Percentiles rank a stretch among this genome's conserved stretches.
Evolutionary conservation across 2,888 invertebrate genomes (phyloP).

Genomic region (Drosophila nr. perissopoda): DNA sequence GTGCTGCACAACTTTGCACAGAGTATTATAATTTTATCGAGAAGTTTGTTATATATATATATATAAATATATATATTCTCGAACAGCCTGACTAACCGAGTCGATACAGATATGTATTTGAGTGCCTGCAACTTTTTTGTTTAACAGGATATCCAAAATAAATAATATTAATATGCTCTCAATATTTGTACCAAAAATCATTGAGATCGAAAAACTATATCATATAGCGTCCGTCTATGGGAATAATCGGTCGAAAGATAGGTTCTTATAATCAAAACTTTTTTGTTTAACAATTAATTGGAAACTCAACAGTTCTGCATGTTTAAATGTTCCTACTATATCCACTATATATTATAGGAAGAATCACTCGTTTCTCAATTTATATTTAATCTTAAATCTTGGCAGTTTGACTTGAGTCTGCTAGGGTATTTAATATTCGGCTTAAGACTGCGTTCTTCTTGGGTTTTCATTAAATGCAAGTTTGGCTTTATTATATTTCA

Average conservation of each 20-base stretch:
- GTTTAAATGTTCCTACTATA: neutral
- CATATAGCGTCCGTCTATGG: neutral
- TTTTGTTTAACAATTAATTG: neutral
- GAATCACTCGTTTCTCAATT: neutral
- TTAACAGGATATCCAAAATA: neutral
- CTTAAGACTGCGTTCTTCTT: too few species aligned
- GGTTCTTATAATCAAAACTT: accelerated
- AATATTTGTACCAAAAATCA: neutral
- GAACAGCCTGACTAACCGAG: neutral
- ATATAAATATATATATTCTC: neutral
- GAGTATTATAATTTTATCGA: neutral
- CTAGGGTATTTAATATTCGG: conserved; percentile 29
- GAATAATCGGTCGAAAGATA: neutral
- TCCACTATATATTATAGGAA: neutral
- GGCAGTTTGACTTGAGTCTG: neutral
- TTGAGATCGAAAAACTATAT: neutral
- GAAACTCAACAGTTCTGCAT: neutral
- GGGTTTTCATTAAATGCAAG: conserved; percentile 55
- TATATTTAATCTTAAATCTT: neutral
- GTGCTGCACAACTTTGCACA: conserved; percentile 24
- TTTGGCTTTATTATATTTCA: conserved; percentile 5
- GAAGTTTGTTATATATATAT: neutral
- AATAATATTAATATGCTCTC: neutral
- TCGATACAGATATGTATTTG: neutral
- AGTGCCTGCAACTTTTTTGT: neutral